Percentiles rank a stretch among this genome's conserved stretches.
These are phyloP conservation scores for Promerops cafer DNA, from an alignment of 2,113 vertebrate species.

Conservation along the genomic window DNA sequence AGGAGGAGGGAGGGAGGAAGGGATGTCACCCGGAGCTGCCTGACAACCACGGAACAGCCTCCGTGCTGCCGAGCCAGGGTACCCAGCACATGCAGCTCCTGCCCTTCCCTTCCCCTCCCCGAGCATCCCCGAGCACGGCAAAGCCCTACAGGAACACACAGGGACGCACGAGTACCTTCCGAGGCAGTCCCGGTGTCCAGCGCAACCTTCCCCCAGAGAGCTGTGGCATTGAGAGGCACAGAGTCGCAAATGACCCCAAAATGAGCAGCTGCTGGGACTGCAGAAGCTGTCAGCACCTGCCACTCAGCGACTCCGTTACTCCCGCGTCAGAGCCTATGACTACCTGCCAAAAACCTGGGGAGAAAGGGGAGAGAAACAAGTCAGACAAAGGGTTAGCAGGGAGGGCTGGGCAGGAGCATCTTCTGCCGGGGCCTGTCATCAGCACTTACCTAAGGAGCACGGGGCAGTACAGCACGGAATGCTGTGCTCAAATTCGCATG, in stretches of 20 bases:
- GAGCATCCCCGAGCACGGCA: neutral
- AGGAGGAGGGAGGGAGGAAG: neutral
- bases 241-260: slow-evolving; percentile 42
- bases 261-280: slow-evolving; percentile 28
- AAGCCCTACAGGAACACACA: neutral
- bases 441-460: neutral
- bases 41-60: neutral
- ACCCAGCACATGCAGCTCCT: neutral
- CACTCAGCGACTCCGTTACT: slow-evolving; percentile 26
- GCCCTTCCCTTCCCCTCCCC: neutral
- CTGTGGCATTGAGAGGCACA: slow-evolving; percentile 72
- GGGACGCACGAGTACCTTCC: slow-evolving; percentile 58
- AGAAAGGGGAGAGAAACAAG: neutral
- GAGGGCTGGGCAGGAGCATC: neutral
- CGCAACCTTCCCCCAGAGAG: slow-evolving; percentile 61
- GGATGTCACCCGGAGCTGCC: neutral
- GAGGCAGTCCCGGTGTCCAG: slow-evolving; percentile 65
- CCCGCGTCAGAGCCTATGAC: slow-evolving; percentile 45
- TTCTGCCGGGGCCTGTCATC: neutral
- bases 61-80: neutral
- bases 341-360: slow-evolving; percentile 60
- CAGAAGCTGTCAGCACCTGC: slow-evolving; percentile 63
- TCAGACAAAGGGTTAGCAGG: slow-evolving; percentile 31
- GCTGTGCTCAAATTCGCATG: neutral
- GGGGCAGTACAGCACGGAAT: neutral